Percentiles rank a stretch among this genome's conserved stretches.
These are phyloP conservation scores for Castor canadensis DNA, from an alignment of 2,113 vertebrate species.

Conservation along the genomic window DNA sequence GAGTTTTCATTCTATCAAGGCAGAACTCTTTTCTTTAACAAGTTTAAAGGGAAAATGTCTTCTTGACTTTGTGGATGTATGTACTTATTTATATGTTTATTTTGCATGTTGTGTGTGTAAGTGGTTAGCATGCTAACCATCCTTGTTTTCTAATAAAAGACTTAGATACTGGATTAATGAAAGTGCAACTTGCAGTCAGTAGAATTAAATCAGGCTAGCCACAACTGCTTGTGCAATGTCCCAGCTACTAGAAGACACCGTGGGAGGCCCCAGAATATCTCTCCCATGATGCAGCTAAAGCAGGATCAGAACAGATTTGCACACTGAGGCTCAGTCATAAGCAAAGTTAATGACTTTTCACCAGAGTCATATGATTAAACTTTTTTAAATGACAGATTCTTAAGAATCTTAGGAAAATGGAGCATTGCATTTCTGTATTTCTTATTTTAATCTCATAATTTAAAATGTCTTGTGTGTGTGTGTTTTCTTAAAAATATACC, in stretches of 20 bases:
- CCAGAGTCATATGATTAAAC: neutral
- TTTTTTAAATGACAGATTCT: neutral
- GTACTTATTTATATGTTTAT: neutral
- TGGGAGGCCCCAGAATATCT: neutral
- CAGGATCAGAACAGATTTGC: neutral
- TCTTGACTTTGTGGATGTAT: neutral
- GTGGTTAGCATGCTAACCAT: neutral
- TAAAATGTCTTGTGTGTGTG: too few species aligned
- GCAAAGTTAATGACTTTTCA: neutral
- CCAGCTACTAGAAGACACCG: neutral
- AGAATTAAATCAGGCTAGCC: neutral
- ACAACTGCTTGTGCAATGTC: neutral
- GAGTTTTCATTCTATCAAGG: neutral
- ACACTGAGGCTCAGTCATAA: neutral
- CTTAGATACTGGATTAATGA: neutral
- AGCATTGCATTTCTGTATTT: neutral
- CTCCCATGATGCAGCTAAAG: neutral
- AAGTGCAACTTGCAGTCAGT: neutral
- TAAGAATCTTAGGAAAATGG: neutral
- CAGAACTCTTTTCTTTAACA: neutral
- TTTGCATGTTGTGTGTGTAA: neutral
- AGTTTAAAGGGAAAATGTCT: constrained; percentile 8
- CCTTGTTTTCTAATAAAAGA: neutral
- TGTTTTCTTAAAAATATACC: neutral
- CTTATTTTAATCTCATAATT: neutral